Evolutionary conservation across 2,888 invertebrate genomes (phyloP).

Genomic region (Clivina fossor): DNA sequence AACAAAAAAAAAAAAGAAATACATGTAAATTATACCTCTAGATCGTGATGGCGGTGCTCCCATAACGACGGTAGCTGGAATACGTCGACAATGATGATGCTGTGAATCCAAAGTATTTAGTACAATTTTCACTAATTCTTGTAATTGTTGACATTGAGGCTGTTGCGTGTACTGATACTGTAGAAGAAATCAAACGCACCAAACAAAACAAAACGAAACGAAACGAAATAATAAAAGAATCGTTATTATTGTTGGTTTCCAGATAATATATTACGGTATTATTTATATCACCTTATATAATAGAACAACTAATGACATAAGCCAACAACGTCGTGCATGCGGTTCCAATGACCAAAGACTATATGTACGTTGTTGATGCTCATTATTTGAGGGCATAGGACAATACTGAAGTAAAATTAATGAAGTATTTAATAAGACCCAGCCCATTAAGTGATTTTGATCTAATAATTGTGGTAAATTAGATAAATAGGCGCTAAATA

Average conservation of each 20-base stretch:
- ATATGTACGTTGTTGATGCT: conserved; percentile 71
- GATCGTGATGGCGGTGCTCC: conserved; percentile 68
- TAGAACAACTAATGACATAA: conserved; percentile 88
- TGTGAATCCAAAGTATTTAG: conserved; percentile 90
- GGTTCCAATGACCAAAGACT: conserved; percentile 88
- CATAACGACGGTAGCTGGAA: conserved; percentile 77
- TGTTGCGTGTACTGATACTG: conserved; percentile 78
- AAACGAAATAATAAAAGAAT: neutral
- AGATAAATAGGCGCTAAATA: conserved; percentile 93
- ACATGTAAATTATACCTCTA: conserved; percentile 63
- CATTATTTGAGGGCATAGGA: conserved; percentile 61
- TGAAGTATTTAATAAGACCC: conserved; percentile 82
- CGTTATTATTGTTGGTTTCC: no score
- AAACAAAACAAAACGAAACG: conserved; percentile 16
- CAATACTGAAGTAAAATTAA: conserved; percentile 79
- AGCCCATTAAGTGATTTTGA: conserved; percentile 93
- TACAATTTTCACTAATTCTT: conserved; percentile 82
- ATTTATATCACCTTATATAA: conserved; percentile 80
- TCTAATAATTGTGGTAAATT: conserved; percentile 93
- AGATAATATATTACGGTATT: no score
- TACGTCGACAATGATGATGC: conserved; percentile 86
- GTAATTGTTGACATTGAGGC: conserved; percentile 69
- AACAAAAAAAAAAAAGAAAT: no score
- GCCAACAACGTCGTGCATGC: conserved; percentile 87
- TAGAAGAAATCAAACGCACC: no score